Base-by-base conservation (phyloP, 2,797 vertebrate genomes). In the Gadopsis marmoratus region DNA sequence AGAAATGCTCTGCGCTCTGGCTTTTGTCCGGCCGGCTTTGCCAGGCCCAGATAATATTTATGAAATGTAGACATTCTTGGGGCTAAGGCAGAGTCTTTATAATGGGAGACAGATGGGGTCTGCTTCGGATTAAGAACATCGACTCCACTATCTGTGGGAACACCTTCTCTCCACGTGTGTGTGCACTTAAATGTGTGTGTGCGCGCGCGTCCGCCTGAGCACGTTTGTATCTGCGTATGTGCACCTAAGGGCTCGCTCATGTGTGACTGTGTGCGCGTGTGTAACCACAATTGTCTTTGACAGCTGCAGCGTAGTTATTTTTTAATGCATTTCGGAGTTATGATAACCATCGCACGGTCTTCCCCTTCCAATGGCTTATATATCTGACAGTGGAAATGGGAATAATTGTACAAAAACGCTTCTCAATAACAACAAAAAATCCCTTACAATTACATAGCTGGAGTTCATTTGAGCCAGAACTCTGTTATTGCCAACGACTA, bases 31-130 rank as follows among this genome's bases (percentile, higher is more conserved):
- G 89, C 86, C 77, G 83, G 89, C 89, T 94, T 94, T 93, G 93
- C 93, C 91, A 91, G 87, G 85, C 89, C 86, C 90, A 88, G 88
- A 94, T 94, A 94, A 95, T 94, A 94, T 95, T 95, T 95, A 94
- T 93, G 91, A 95, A 95, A 95, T 93, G 93, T 95, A 94, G 93
- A 94, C 93, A 93, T 95, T 95, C 93, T 94, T 94, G 91, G 92
- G 94, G 90, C 93, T 90, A 86, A 94, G 91, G 93, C 90, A 92
- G 93, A 91, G 86, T 93, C 91, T 84, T 92, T 86, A 90, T 95
- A 95, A 96, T 95, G 89, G 94, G 89, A 94, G 89, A 94, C 95
- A 96, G 93, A 95, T 94, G 94, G 83, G 92, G 92, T 94, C 94
- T 95, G 94, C 91, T 95, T 94, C 82, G 91, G 92, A 95, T 96